Conservation (phyloP, 2,888 invertebrate species). For the Brenthis ino region DNA sequence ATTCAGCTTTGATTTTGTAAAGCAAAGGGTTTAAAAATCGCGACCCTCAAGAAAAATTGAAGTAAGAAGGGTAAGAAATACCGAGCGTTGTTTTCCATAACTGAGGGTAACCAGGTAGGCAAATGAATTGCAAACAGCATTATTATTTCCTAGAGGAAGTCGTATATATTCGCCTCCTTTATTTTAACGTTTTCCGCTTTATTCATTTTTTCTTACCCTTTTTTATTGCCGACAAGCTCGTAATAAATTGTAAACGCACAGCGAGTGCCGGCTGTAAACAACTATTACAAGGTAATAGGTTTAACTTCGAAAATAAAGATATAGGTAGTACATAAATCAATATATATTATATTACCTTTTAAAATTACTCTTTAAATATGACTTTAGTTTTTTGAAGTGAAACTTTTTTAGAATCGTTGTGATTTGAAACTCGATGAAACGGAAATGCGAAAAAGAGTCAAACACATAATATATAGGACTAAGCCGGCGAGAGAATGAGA, state of each 20-base stretch:
- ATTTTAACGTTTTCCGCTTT: conserved; percentile 78
- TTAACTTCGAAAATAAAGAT: conserved; percentile 23
- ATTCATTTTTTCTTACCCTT: conserved; percentile 78
- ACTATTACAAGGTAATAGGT: conserved; percentile 77
- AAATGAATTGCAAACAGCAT: conserved; percentile 84
- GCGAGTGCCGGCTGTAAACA: conserved; percentile 77
- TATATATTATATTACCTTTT: conserved; percentile 4
- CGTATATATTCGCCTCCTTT: conserved; percentile 81
- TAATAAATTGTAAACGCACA: conserved; percentile 80
- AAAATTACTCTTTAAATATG: neutral
- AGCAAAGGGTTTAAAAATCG: conserved; percentile 77
- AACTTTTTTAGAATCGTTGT: no score
- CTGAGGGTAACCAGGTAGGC: conserved; percentile 78
- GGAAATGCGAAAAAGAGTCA: no score
- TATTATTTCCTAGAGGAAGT: conserved; percentile 83
- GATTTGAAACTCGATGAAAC: no score
- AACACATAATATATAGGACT: no score
- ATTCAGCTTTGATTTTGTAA: conserved; percentile 73
- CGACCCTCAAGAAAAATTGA: conserved; percentile 70
- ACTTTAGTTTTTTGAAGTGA: no score
- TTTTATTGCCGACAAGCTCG: conserved; percentile 79
- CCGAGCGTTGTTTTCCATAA: conserved; percentile 73
- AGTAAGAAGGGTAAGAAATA: conserved; percentile 65
- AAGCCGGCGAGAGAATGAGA: no score
- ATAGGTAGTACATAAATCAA: conserved; percentile 7